Evolutionary conservation across 2,888 invertebrate genomes (phyloP), one percentile per base, ranked within the genome.

Genomic region (Ophonus ardosiacus): DNA sequence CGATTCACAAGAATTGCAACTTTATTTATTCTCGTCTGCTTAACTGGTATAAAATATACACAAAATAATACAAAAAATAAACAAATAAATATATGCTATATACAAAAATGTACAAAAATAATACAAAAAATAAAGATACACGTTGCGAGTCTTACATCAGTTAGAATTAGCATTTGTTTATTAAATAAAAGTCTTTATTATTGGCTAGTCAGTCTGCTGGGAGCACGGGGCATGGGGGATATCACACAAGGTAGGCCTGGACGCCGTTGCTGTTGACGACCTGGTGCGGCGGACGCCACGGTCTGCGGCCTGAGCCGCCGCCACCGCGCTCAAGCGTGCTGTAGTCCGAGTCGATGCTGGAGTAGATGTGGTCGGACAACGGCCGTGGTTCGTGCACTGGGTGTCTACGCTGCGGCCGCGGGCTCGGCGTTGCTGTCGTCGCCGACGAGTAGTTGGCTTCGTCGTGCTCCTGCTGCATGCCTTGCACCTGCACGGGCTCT

Each of bases 321-420:
- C 91, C 91, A 86, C 95, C 95, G 88, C 96, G 94, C 91, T 97
- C 97, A 88, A 97, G 93, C 85, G 96, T 96, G 88, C 96, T 96
- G 90, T 97, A 97, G 91, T 97, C 97, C 86, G 97, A 97, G 91
- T 97, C 97, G 91, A 97, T 97, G 89, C 96, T 97, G 84, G 97
- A 97, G 90, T 97, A 97, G 89, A 97, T 97, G 91, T 97, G 97
- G 92, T 97, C 97, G 88, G 96, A 96, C 87, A 96, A 94, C 79
- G 97, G 97, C 89, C 96, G 92, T 87, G 95, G 94, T 88, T 94
- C 93, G 63, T 94, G 94, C 68, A 92, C 92, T 86, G 89, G 92
- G 17, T 80, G 86, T 79, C 91, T 87, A 85, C 91, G 88, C 68
- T 88, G 87, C 18, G 94, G 93, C 87, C 93, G 90, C 0, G 93